A percentile compares a stretch with the other conserved stretches of the same genome.
phyloP scores from a whole-genome alignment of 2,797 vertebrate genomes.

The Pelochelys cantorii region DNA sequence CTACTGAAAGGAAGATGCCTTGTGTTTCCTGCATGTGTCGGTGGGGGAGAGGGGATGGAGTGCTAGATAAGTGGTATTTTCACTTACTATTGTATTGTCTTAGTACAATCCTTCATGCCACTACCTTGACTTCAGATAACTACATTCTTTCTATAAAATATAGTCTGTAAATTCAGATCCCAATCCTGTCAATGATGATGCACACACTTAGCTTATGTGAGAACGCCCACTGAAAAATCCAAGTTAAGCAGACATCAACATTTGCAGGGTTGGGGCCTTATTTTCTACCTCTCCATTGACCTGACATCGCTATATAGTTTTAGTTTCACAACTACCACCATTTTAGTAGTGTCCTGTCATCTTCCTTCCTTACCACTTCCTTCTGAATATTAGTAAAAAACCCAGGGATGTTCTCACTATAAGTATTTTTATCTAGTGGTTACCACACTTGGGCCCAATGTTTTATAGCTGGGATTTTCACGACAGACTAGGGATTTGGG shows the following conservation, averaged over 20 bases:
- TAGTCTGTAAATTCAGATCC: background rate
- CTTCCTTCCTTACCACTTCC: background rate
- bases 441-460: background rate
- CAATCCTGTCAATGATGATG: background rate
- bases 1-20: background rate
- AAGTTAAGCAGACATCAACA: background rate
- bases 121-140: background rate
- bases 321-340: background rate
- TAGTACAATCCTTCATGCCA: background rate
- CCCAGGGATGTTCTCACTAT: background rate
- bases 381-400: background rate
- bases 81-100: background rate
- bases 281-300: background rate
- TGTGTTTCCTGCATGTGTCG: background rate
- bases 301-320: background rate
- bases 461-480: background rate
- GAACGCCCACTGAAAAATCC: background rate
- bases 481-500: background rate
- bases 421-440: background rate
- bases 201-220: background rate
- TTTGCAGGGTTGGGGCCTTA: background rate
- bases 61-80: background rate
- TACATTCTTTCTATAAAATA: background rate
- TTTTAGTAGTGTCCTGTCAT: background rate
- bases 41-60: rapidly evolving